phyloP scores from a whole-genome alignment of 2,888 invertebrate species.

The Leucophora obtusa region DNA sequence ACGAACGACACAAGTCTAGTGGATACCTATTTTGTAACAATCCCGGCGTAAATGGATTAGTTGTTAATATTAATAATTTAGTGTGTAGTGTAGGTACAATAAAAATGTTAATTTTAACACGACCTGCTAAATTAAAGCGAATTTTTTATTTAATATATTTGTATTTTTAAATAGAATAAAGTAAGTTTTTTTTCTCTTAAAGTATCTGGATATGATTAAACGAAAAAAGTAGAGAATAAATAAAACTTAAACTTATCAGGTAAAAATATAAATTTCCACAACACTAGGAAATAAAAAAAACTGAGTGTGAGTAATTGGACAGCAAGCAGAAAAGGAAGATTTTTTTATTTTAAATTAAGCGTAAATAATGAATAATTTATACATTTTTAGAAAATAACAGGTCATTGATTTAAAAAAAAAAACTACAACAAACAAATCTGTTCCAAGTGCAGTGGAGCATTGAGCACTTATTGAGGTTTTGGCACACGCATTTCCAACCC shows the following conservation, averaged over 20 bases:
- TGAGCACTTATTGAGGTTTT: slow-evolving; percentile 9
- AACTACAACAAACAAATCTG: slow-evolving; percentile 25
- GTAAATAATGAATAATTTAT: not conserved
- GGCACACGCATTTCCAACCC: slow-evolving; percentile 54
- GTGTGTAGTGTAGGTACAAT: not conserved
- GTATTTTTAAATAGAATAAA: slow-evolving; percentile 15
- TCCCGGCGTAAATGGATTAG: not conserved
- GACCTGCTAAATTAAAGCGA: slow-evolving; percentile 15
- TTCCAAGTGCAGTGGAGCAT: not conserved
- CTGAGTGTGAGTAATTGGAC: slow-evolving; percentile 39
- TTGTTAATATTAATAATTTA: slow-evolving; percentile 25
- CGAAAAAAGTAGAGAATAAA: not conserved
- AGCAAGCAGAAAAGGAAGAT: slow-evolving; percentile 21
- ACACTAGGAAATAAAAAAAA: slow-evolving; percentile 30
- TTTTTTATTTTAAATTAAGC: not conserved
- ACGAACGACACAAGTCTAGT: too few relatives aligned
- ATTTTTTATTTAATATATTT: not conserved
- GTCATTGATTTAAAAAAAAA: slow-evolving; percentile 39
- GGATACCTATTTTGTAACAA: too few relatives aligned
- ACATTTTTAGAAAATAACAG: slow-evolving; percentile 23
- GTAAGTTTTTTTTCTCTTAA: slow-evolving; percentile 21
- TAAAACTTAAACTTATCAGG: not conserved
- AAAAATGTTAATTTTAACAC: slow-evolving; percentile 36
- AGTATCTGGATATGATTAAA: not conserved
- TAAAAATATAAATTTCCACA: slow-evolving; percentile 43